phyloP scores from a whole-genome alignment of 92 coral and sea anemone species.

The Porites evermanni region DNA sequence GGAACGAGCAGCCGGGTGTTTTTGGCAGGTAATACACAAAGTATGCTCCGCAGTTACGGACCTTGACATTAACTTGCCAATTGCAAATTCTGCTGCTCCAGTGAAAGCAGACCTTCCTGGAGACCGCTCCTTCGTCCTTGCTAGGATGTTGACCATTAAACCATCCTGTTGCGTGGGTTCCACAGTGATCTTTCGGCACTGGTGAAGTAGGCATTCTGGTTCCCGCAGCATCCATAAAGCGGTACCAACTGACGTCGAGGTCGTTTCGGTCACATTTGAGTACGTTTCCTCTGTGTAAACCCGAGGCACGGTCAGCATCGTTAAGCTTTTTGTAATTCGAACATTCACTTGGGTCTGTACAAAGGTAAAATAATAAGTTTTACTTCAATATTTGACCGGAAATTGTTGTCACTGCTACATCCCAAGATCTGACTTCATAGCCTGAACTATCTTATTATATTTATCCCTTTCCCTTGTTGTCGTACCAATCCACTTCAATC shows the following conservation, averaged over 20 bases:
- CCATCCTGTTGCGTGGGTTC: conserved; percentile 71
- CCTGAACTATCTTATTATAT: no score
- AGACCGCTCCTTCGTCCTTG: conserved; percentile 43
- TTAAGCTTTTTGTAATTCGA: conserved; percentile 16
- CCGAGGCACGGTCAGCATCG: conserved; percentile 22
- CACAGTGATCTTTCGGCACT: conserved; percentile 50
- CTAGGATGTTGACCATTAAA: conserved; percentile 51
- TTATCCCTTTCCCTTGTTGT: no score
- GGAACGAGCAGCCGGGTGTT: conserved; percentile 50
- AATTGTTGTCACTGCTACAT: no score
- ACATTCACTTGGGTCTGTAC: no score
- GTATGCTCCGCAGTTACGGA: conserved; percentile 61
- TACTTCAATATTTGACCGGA: no score
- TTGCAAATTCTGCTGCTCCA: conserved; percentile 44
- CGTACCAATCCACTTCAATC: no score
- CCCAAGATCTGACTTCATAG: no score
- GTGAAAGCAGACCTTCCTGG: conserved; percentile 60
- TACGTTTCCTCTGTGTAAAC: neutral
- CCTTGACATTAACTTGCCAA: conserved; percentile 25
- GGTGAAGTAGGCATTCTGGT: conserved; percentile 53
- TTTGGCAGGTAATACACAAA: conserved; percentile 30
- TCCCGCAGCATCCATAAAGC: conserved; percentile 62
- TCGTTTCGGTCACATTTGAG: conserved; percentile 23
- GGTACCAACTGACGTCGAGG: conserved; percentile 39
- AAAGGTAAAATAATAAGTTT: no score